Evolutionary conservation across 2,113 vertebrate genomes (phyloP), one percentile per base, ranked within the genome.

Genomic region (Takifugu flavidus): DNA sequence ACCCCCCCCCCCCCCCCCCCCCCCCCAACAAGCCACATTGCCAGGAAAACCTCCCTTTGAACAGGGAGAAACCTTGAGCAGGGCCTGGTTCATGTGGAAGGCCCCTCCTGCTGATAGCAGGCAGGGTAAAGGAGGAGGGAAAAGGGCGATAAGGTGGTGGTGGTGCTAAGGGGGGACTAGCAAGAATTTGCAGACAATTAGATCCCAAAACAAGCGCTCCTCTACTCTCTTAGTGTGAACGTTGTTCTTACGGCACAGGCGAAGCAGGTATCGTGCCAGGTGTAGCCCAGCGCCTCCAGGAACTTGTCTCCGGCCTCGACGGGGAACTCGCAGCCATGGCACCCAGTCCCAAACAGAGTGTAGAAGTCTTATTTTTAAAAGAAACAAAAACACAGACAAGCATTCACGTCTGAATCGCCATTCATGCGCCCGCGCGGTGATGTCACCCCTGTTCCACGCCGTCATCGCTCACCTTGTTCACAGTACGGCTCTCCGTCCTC

Each of bases 251-350:
- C 97, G 0, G 94, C 90, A 80, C 97, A 99, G 10, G 96, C 94
- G 68, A 98, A 99, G 88, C 97, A 99, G 71, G 95, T 99, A 74
- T 99, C 96, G 6, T 99, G 97, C 97, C 97, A 99, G 80, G 92
- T 96, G 77, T 87, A 91, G 27, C 96, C 95, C 68, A 99, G 87
- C 7, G 95, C 96, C 86, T 99, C 96, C 75, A 99, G 88, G 75
- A 98, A 99, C 75, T 93, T 94, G 80, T 99, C 97, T 13, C 97
- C 97, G 56, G 97, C 95, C 85, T 99, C 97, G 13, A 99, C 93
- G 53, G 96, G 95, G 72, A 99, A 99, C 74, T 99, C 97, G 66
- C 97, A 99, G 56, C 97, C 97, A 3, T 85, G 94, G 81, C 97
- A 99, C 71, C 93, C 91, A 0, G 95, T 98, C 75, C 96, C 95